phyloP scores from a whole-genome alignment of 2,113 vertebrate genomes.

The Cephalopholis sonnerati region DNA sequence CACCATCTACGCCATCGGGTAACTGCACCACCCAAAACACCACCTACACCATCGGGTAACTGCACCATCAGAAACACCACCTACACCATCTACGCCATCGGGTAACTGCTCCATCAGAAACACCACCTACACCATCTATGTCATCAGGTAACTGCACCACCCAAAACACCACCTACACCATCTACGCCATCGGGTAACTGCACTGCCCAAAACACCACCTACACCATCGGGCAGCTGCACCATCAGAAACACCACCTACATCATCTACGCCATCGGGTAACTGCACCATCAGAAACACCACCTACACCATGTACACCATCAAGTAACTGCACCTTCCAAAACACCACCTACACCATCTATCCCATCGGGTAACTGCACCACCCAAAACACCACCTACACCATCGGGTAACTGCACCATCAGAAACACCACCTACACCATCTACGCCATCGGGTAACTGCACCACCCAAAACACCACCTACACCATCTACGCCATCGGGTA shows the following conservation, averaged over 20 bases:
- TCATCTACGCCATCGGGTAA: no score
- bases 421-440: conserved; percentile 53
- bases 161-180: background rate
- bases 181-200: no score
- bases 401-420: conserved; percentile 58
- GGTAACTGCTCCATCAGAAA: conserved; percentile 76
- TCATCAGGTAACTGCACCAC: conserved; percentile 3
- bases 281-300: background rate
- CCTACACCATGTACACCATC: no score
- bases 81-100: conserved; percentile 88
- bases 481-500: background rate
- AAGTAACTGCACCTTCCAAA: background rate
- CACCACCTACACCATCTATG: conserved; percentile 72
- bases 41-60: no score
- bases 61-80: background rate
- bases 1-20: no score
- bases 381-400: conserved; percentile 40
- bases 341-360: background rate
- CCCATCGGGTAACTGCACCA: background rate
- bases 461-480: background rate
- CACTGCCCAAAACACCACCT: background rate
- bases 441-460: conserved; percentile 63
- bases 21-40: no score
- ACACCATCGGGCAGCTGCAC: background rate
- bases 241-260: background rate